Percentiles rank a stretch among this genome's conserved stretches.
These are phyloP conservation scores for Sitta carolinensis DNA, from an alignment of 2,797 vertebrate species.

Conservation along the genomic window DNA sequence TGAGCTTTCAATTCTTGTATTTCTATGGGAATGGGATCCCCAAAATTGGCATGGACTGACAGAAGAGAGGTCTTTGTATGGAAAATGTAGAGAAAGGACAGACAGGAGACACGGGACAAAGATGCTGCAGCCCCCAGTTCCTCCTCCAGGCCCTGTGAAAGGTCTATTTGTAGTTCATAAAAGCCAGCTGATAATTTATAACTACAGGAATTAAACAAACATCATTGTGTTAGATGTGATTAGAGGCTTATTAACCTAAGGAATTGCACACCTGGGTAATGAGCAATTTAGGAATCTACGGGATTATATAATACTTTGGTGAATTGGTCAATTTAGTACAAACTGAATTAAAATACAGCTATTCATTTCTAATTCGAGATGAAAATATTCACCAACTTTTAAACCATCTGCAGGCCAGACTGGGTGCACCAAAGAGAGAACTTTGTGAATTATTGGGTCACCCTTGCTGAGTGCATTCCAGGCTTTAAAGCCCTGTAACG, in stretches of 20 bases:
- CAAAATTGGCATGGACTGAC: fast-evolving
- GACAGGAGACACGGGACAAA: not conserved
- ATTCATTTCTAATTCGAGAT: not conserved
- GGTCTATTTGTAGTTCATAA: not conserved
- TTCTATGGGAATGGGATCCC: not conserved
- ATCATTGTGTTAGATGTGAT: not conserved
- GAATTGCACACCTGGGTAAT: not conserved
- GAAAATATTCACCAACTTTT: not conserved
- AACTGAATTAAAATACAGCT: not conserved
- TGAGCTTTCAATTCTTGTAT: not conserved
- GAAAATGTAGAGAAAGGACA: not conserved
- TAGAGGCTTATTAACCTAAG: not conserved
- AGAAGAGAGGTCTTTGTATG: not conserved
- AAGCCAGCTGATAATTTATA: not conserved
- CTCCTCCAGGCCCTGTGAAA: not conserved
- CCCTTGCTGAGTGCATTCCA: not conserved
- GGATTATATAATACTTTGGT: not conserved
- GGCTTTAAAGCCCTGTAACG: not conserved
- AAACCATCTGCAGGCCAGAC: not conserved
- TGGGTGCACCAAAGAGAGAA: not conserved
- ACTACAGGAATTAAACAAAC: not conserved
- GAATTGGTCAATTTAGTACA: not conserved
- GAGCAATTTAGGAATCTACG: not conserved
- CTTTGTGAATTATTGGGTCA: not conserved
- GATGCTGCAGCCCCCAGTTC: not conserved